Evolutionary conservation across 2,888 invertebrate genomes (phyloP).

Genomic region (Stramonita haemastoma): DNA sequence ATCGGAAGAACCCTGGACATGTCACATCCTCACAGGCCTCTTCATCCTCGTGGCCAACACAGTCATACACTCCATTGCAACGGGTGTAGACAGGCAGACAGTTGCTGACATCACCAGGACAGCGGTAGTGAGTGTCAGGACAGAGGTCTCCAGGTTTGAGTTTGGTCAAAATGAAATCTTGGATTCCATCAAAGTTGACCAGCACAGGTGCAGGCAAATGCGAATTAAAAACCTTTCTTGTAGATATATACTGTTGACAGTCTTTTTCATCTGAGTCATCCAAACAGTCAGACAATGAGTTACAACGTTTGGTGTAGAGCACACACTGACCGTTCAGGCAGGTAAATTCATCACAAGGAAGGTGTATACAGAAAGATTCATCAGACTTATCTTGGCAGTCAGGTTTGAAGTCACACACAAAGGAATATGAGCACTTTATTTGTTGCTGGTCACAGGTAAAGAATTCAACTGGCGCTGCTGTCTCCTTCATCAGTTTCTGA

Average conservation of each 20-base stretch:
- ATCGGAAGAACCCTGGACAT: not conserved
- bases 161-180: not conserved
- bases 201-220: not conserved
- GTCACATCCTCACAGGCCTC: not conserved
- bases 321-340: not conserved
- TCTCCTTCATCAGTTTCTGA: not conserved
- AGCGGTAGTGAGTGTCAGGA: not conserved
- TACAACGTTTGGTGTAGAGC: not conserved
- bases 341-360: not conserved
- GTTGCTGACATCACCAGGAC: not conserved
- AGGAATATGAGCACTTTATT: not conserved
- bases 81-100: conserved; percentile 20
- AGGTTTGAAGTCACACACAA: not conserved
- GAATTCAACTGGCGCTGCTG: not conserved
- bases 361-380: conserved; percentile 4
- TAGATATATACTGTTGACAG: not conserved
- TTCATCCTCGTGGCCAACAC: not conserved
- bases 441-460: not conserved
- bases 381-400: not conserved
- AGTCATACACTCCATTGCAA: conserved; percentile 9
- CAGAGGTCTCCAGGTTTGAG: not conserved
- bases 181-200: not conserved
- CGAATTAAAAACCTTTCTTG: too few species aligned
- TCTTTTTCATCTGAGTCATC: not conserved
- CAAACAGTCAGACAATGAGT: not conserved